Evolutionary conservation across 1,140 invertebrate species (phyloP).

Genomic region (Apis dorsata): DNA sequence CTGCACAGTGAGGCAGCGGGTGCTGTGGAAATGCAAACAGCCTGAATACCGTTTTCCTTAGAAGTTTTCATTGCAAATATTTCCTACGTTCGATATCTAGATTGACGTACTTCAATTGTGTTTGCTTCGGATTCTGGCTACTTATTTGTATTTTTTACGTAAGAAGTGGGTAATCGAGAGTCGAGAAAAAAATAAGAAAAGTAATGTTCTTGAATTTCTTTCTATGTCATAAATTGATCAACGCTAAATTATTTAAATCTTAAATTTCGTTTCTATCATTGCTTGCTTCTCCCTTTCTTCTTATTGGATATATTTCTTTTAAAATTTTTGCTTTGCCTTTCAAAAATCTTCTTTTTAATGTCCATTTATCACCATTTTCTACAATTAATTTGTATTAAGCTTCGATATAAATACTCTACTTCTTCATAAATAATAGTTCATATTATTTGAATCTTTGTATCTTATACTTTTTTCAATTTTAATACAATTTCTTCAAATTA

Average conservation of each 20-base stretch:
- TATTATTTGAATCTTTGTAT: neutral
- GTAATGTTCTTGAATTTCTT: too few species aligned
- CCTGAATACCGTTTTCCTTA: slow-evolving; percentile 39
- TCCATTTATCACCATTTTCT: too few species aligned
- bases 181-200: neutral
- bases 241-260: too few species aligned
- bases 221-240: too few species aligned
- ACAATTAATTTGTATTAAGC: too few species aligned
- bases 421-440: too few species aligned
- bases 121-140: slow-evolving; percentile 18
- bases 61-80: slow-evolving; percentile 55
- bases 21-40: slow-evolving; percentile 50
- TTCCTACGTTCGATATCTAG: slow-evolving; percentile 48
- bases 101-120: slow-evolving; percentile 35
- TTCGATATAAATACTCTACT: too few species aligned
- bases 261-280: too few species aligned
- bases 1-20: neutral
- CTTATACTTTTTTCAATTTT: neutral
- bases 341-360: too few species aligned
- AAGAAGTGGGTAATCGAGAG: neutral
- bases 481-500: neutral
- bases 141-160: slow-evolving; percentile 13
- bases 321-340: too few species aligned
- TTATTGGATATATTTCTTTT: too few species aligned
- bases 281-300: too few species aligned